Evolutionary conservation across 1,140 invertebrate species (phyloP).

Genomic region (Danaus melanippus): DNA sequence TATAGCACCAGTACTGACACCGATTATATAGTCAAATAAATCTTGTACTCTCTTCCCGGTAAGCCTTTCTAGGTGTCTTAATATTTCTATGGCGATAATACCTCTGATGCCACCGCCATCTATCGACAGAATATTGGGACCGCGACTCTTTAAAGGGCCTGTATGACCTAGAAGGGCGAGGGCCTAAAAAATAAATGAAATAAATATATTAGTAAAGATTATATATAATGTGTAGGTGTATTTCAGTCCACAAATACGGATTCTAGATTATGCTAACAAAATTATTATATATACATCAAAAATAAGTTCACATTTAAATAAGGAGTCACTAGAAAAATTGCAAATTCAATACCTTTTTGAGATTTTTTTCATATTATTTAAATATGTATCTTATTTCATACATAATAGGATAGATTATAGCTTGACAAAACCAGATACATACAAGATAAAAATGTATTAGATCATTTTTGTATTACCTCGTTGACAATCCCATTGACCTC

Average conservation of each 20-base stretch:
- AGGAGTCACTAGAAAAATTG: too few species aligned
- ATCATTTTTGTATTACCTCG: constrained; percentile 35
- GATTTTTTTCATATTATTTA: too few species aligned
- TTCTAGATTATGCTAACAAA: too few species aligned
- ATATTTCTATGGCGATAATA: constrained; percentile 84
- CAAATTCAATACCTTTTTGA: too few species aligned
- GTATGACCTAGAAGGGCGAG: constrained; percentile 84
- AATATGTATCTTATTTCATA: too few species aligned
- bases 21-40: constrained; percentile 92
- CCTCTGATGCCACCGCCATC: constrained; percentile 94
- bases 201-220: not conserved
- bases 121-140: constrained; percentile 88
- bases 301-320: too few species aligned
- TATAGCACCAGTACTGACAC: constrained; percentile 92
- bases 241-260: too few species aligned
- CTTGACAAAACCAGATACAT: too few species aligned
- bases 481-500: constrained; percentile 44
- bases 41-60: constrained; percentile 78
- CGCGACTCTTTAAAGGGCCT: constrained; percentile 78
- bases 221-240: too few species aligned
- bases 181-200: constrained; percentile 56
- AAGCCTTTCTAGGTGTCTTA: constrained; percentile 82
- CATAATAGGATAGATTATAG: too few species aligned
- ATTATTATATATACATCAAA: too few species aligned
- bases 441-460: not conserved